Base-by-base conservation (phyloP, 2,113 vertebrate genomes). In the Carassius gibelio region DNA sequence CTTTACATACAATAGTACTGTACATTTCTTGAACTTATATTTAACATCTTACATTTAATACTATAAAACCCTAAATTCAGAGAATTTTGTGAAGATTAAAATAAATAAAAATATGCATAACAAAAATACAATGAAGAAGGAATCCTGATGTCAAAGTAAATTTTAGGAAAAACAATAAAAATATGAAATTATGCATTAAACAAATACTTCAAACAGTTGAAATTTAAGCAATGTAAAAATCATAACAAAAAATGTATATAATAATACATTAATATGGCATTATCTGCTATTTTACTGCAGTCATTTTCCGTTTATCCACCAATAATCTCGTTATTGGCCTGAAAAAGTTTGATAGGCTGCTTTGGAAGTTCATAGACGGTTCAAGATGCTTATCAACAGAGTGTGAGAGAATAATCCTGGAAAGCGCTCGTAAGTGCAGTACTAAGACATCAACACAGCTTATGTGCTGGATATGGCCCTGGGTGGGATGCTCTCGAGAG, bases 371-470 rank as follows among this genome's bases (percentile, higher is more conserved):
- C 26, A 78, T 21, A 7, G 8, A 30, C 1, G 4, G 15, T 3
- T n/a, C 50, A 21, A 6, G 50, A 72, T 34, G 45, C 59, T 84
- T 75, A 75, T 19, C 23, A 11, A 3, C 30, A 59, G 45, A 57
- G 30, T 5, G 26, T 13, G 4, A 55, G 21, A 83, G 42, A 11
- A n/a, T 83, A 66, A 88, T 85, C 34, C 68, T 59, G 23, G 34
- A 78, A 78, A 55, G n/a, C 48, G 52, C 78, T 74, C 48, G 74
- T 87, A 86, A 80, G 83, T 85, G 89, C 85, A 90, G 71, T 84
- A 88, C 88, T 90, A 79, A 90, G 87, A 90, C 91, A 88, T 81
- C 81, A 83, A 88, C 85, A 84, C 86, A 76, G 83, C 76, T 5
- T 48, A 77, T 79, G 81, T 21, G 85, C 88, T 5, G 9, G 59